A percentile compares a stretch with the other conserved stretches of the same genome.
Conservation (phyloP, 2,888 invertebrate genomes). For the Resseliella maxima region DNA sequence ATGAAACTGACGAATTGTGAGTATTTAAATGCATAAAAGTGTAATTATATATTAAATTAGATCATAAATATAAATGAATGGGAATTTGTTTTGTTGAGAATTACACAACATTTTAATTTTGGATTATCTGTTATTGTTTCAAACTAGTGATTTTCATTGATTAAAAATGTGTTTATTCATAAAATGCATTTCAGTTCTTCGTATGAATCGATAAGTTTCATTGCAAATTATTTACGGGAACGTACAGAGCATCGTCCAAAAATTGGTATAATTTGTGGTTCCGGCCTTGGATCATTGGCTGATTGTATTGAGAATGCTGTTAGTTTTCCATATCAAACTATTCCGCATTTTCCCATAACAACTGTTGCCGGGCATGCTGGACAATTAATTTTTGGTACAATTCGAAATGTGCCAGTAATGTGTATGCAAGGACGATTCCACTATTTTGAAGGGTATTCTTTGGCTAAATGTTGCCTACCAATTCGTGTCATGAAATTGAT, state of each 20-base stretch:
- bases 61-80: too few relatives aligned
- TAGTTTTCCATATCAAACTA: slow-evolving; percentile 85
- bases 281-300: slow-evolving; percentile 86
- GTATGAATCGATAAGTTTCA: slow-evolving; percentile 82
- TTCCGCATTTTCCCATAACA: slow-evolving; percentile 94
- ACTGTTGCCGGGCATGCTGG: slow-evolving; percentile 95
- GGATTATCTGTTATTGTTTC: too few relatives aligned
- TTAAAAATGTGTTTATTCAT: too few relatives aligned
- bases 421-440: slow-evolving; percentile 99
- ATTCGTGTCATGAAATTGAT: slow-evolving; percentile 96
- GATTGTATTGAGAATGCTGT: slow-evolving; percentile 79
- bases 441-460: slow-evolving; percentile 95
- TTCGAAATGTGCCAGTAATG: slow-evolving; percentile 84
- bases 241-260: slow-evolving; percentile 78
- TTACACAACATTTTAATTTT: too few relatives aligned
- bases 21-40: too few relatives aligned
- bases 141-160: too few relatives aligned
- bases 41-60: too few relatives aligned
- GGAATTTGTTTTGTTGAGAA: too few relatives aligned
- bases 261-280: slow-evolving; percentile 96
- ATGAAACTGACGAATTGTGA: too few relatives aligned
- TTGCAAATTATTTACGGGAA: slow-evolving; percentile 79
- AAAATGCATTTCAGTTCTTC: slow-evolving; percentile 82
- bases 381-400: slow-evolving; percentile 87
- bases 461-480: slow-evolving; percentile 94